phyloP scores from a whole-genome alignment of 2,888 invertebrate species.

The Hydraecia micacea region DNA sequence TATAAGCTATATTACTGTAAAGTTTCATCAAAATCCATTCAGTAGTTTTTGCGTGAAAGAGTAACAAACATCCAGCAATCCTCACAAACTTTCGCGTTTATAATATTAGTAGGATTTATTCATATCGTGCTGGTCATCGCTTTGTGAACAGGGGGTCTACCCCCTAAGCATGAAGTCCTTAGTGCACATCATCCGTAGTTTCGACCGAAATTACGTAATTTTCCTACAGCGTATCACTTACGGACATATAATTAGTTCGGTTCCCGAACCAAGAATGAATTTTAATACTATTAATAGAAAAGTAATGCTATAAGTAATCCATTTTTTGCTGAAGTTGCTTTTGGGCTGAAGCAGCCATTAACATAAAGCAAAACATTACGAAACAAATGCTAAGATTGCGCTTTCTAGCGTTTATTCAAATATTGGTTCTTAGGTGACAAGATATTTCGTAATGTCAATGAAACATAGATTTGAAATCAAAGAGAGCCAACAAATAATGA shows the following conservation, averaged over 20 bases:
- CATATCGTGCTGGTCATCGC: background rate
- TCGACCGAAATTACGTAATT: background rate
- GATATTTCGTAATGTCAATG: constrained; percentile 2
- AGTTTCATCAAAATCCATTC: too few species aligned
- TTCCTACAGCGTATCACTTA: background rate
- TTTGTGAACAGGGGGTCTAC: too few species aligned
- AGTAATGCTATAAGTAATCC: too few species aligned
- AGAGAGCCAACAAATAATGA: background rate
- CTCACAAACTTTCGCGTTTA: too few species aligned
- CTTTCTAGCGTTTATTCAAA: constrained; percentile 9
- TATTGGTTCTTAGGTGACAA: background rate
- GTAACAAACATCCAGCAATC: too few species aligned
- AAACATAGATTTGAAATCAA: background rate
- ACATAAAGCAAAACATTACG: background rate
- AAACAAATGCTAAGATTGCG: constrained; percentile 8
- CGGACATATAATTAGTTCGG: background rate
- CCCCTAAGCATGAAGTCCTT: background rate
- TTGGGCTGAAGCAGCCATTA: background rate
- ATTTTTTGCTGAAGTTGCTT: background rate
- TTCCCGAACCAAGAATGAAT: background rate
- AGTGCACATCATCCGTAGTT: background rate
- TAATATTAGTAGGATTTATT: background rate
- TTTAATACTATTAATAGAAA: background rate
- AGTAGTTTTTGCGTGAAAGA: too few species aligned
- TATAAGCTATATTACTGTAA: too few species aligned